Evolutionary conservation across 2,113 vertebrate genomes (phyloP).

Genomic region (Ciconia boyciana): DNA sequence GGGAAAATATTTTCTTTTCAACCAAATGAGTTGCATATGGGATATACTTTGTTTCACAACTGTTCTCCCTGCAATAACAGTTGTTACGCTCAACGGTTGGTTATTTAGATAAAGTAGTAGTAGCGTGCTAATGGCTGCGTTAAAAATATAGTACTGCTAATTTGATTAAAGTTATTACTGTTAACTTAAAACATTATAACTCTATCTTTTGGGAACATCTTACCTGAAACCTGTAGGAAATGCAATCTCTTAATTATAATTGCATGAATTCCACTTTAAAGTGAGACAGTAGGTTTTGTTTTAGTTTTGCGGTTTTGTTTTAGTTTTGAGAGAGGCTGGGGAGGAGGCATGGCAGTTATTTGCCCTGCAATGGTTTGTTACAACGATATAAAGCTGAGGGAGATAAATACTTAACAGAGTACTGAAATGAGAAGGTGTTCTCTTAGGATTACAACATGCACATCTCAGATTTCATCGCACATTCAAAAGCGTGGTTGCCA

Average conservation of each 20-base stretch:
- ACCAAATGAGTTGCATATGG: neutral
- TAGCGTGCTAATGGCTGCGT: neutral
- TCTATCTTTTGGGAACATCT: neutral
- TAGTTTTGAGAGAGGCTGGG: neutral
- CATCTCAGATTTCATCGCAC: neutral
- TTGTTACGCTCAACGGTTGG: neutral
- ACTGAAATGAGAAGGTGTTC: neutral
- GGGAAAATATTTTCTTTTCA: conserved; percentile 17
- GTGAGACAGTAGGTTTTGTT: neutral
- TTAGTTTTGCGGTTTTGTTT: neutral
- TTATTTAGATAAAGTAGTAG: neutral
- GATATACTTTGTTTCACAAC: neutral
- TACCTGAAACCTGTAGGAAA: neutral
- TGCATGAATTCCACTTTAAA: neutral
- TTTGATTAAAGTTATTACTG: neutral
- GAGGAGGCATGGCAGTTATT: neutral
- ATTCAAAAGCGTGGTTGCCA: neutral
- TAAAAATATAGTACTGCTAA: neutral
- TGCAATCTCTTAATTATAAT: neutral
- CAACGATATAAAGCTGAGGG: neutral
- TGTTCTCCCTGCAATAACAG: neutral
- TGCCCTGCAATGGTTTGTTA: neutral
- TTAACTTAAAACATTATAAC: neutral
- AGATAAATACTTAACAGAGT: neutral
- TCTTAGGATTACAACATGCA: neutral